Conservation (phyloP, 2,113 vertebrate genomes). For the Hypomesus transpacificus region DNA sequence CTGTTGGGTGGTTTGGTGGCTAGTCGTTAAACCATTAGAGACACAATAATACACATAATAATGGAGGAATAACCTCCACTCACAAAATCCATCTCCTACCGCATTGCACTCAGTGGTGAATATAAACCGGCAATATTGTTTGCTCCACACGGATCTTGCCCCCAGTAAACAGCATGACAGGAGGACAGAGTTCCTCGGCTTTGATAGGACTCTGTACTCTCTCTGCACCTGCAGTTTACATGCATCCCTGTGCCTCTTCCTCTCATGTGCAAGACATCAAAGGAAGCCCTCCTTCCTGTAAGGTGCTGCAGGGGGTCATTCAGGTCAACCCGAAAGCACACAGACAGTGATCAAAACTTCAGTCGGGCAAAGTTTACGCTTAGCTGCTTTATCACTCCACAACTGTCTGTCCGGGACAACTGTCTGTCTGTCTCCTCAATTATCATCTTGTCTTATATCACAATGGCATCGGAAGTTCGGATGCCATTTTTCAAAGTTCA, state of each 20-base stretch:
- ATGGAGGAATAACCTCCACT: no score
- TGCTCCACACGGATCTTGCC: background rate
- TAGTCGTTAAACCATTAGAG: no score
- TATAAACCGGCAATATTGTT: background rate
- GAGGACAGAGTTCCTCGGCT: background rate
- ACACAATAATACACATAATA: no score
- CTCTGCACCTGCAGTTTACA: conserved; percentile 2
- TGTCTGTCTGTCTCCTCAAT: conserved; percentile 18
- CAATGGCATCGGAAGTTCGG: no score
- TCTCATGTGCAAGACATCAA: conserved; percentile 47
- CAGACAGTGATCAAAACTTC: conserved; percentile 49
- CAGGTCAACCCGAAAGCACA: conserved; percentile 27
- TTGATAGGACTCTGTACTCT: conserved; percentile 5
- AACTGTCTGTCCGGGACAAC: conserved; percentile 42
- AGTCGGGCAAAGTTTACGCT: conserved; percentile 50
- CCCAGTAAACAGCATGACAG: background rate
- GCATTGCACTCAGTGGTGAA: background rate
- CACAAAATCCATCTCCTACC: no score
- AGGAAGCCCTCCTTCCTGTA: conserved; percentile 19
- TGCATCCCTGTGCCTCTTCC: conserved; percentile 11
- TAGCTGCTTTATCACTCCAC: conserved; percentile 41
- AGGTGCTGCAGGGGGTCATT: conserved; percentile 17
- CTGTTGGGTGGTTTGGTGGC: no score
- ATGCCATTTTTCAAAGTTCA: no score
- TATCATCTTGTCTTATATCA: no score